A percentile compares a stretch with the other conserved stretches of the same genome.
phyloP scores from a whole-genome alignment of 2,113 vertebrate species.

The Desmodus rotundus region DNA sequence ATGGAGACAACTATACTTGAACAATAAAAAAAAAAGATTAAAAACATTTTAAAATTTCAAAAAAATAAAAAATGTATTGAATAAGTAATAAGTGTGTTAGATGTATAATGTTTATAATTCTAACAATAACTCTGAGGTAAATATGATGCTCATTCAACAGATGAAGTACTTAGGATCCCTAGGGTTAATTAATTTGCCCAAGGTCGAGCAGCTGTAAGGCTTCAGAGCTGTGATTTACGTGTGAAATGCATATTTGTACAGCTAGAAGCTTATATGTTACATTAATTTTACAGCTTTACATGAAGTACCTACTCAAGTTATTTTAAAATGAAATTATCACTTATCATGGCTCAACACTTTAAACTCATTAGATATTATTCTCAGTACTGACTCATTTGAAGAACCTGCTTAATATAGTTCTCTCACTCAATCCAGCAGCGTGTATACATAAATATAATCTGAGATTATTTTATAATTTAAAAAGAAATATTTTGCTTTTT shows the following conservation, averaged over 20 bases:
- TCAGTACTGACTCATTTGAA: neutral
- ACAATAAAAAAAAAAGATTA: no score
- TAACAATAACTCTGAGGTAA: neutral
- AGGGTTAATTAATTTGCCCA: constrained; percentile 18
- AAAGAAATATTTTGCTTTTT: neutral
- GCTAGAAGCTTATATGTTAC: neutral
- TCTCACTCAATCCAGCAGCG: neutral
- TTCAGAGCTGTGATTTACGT: neutral
- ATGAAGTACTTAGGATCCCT: neutral
- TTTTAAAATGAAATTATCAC: neutral
- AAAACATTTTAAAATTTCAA: no score
- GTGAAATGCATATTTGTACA: neutral
- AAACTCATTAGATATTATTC: neutral
- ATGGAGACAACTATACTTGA: no score
- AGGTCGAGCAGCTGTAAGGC: constrained; percentile 15
- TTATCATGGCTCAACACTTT: neutral
- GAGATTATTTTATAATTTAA: neutral
- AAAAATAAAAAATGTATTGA: neutral
- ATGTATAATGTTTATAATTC: neutral
- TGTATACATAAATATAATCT: neutral
- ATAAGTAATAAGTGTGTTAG: neutral
- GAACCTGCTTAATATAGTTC: neutral
- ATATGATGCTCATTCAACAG: neutral
- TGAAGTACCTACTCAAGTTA: neutral
- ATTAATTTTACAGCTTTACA: neutral